These are phyloP conservation scores for Hesperia comma DNA, from an alignment of 2,888 invertebrate genomes.

Conservation along the genomic window DNA sequence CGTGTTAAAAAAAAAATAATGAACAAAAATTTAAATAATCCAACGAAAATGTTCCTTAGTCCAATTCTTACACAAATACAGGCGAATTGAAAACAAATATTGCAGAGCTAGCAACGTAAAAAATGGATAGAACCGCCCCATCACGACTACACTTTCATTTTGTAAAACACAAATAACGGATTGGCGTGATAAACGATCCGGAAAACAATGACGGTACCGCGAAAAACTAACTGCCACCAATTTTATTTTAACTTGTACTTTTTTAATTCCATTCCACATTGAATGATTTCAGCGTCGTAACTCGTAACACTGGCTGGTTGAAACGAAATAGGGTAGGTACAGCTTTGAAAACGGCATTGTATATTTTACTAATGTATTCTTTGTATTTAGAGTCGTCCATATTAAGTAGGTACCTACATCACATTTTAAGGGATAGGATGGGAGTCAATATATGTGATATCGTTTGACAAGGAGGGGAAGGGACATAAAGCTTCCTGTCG, in stretches of 20 bases:
- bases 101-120: neutral
- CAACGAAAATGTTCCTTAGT: too few relatives aligned
- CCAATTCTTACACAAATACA: too few relatives aligned
- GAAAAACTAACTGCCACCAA: conserved; percentile 17
- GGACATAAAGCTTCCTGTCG: too few relatives aligned
- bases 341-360: neutral
- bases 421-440: too few relatives aligned
- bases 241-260: conserved; percentile 13
- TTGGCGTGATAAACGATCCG: conserved; percentile 31
- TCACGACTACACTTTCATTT: conserved; percentile 12
- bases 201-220: conserved; percentile 18
- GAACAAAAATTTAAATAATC: too few relatives aligned
- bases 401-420: too few relatives aligned
- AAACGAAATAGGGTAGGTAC: neutral
- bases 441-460: too few relatives aligned
- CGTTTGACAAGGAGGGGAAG: too few relatives aligned
- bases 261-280: conserved; percentile 14
- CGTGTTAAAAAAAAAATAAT: too few relatives aligned
- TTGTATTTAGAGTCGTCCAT: neutral
- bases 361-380: neutral
- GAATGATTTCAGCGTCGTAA: neutral
- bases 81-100: conserved; percentile 22
- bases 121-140: conserved; percentile 1
- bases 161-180: conserved; percentile 21
- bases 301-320: neutral